Evolutionary conservation across 1,140 invertebrate species (phyloP), one percentile per base, ranked within the genome.

Genomic region (Pararge aegeria): DNA sequence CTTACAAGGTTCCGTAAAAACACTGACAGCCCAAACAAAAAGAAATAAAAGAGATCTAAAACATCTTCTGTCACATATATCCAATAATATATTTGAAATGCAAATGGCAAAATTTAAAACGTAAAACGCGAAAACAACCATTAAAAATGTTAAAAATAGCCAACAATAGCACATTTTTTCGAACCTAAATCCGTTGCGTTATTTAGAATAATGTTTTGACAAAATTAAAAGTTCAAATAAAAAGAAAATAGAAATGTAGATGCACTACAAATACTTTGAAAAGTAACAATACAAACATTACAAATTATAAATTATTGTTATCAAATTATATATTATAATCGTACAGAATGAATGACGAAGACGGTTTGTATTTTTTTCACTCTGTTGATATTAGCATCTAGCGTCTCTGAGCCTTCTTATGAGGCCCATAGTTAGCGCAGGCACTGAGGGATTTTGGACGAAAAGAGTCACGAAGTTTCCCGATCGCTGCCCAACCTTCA

Each of bases 291-390:
- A n/a, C n/a, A n/a, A n/a, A n/a, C n/a, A n/a, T n/a, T n/a, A n/a
- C n/a, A n/a, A 27, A 27, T 27, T 27, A 27, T 5, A 5, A 5
- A 1, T 1, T 27, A 27, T 27, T 27, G 10, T 0, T 9, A 1
- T 1, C 0, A 38, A n/a, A n/a, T 12, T 12, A 5, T 10, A 38
- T 38, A 38, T 0, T 10, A 1, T 38, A 37, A 37, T 5, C 34
- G 12, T 3, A 37, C 34, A 38, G 13, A 1, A 38, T 38, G 34
- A 59, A 59, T n/a, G 56, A 59, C 9, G 56, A 59, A 15, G 56
- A 59, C 27, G 56, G 56, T 59, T 30, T 10, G 55, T 58, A 34
- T 12, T 37, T 5, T 37, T 3, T 37, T 37, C 12, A 13, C 2
- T 37, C 4, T 37, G 2, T 37, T n/a, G n/a, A n/a, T n/a, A n/a